Conservation (phyloP, 2,888 invertebrate species). For the Ophioninae sp. region DNA sequence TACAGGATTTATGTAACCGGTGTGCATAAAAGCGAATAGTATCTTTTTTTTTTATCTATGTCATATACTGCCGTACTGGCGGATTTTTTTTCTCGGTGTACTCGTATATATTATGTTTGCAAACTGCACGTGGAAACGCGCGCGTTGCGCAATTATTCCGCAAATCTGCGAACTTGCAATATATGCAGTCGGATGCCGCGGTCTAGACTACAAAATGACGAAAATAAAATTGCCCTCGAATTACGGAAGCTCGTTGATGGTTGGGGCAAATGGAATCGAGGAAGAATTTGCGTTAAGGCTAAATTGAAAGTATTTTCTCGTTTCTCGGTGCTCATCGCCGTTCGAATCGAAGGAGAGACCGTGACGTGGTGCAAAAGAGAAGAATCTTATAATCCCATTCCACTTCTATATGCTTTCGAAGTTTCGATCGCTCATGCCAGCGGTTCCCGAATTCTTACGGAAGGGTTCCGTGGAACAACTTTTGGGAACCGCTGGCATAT, state of each 20-base stretch:
- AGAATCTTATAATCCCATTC: no score
- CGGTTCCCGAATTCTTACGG: no score
- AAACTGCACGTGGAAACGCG: not conserved
- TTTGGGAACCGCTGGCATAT: no score
- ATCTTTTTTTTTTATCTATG: not conserved
- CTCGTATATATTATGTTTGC: not conserved
- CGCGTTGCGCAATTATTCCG: not conserved
- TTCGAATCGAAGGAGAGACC: no score
- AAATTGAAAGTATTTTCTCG: not conserved
- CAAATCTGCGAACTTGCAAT: not conserved
- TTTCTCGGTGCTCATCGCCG: not conserved
- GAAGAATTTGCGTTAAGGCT: not conserved
- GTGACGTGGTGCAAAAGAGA: no score
- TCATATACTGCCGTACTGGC: not conserved
- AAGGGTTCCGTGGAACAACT: no score
- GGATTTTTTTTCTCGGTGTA: not conserved
- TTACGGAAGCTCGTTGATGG: not conserved
- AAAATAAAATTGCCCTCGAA: not conserved
- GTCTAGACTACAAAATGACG: not conserved
- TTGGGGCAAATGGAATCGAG: not conserved
- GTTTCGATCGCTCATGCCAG: no score
- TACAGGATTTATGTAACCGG: slow-evolving; percentile 16
- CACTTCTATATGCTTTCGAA: no score
- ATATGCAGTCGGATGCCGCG: not conserved
- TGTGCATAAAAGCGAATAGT: not conserved